phyloP scores from a whole-genome alignment of 1,140 invertebrate genomes.

The Temnothorax longispinosus region DNA sequence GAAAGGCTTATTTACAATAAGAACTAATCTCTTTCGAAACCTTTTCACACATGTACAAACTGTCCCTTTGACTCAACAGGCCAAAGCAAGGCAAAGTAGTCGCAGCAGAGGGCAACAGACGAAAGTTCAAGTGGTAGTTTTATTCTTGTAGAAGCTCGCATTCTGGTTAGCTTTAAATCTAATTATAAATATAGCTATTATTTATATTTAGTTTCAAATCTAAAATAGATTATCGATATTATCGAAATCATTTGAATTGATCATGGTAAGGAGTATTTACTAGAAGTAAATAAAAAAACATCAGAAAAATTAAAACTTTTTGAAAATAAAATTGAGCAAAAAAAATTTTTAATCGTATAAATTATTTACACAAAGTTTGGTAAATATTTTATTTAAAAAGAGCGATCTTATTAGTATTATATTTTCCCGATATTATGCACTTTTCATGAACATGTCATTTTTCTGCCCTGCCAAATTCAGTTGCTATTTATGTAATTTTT shows the following conservation, averaged over 20 bases:
- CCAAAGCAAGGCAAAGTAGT: not conserved
- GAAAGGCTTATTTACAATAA: not conserved
- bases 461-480: not conserved
- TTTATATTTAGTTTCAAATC: no score
- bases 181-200: not conserved
- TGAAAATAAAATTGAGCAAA: not conserved
- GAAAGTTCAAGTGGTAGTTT: not conserved
- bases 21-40: slow-evolving; percentile 18
- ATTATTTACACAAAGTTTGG: not conserved
- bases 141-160: not conserved
- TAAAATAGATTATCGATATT: not conserved
- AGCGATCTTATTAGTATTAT: not conserved
- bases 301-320: not conserved
- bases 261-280: not conserved
- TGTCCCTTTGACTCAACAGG: slow-evolving; percentile 4
- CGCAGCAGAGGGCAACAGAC: not conserved
- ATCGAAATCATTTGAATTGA: not conserved
- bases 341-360: not conserved
- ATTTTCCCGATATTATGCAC: not conserved
- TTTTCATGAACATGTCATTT: not conserved
- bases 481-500: not conserved
- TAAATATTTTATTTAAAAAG: not conserved
- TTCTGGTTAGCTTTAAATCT: not conserved
- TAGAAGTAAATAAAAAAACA: not conserved
- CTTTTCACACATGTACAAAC: slow-evolving; percentile 13